Evolutionary conservation across 2,888 invertebrate genomes (phyloP), one percentile per base, ranked within the genome.

Genomic region (Amphipoea lucens): DNA sequence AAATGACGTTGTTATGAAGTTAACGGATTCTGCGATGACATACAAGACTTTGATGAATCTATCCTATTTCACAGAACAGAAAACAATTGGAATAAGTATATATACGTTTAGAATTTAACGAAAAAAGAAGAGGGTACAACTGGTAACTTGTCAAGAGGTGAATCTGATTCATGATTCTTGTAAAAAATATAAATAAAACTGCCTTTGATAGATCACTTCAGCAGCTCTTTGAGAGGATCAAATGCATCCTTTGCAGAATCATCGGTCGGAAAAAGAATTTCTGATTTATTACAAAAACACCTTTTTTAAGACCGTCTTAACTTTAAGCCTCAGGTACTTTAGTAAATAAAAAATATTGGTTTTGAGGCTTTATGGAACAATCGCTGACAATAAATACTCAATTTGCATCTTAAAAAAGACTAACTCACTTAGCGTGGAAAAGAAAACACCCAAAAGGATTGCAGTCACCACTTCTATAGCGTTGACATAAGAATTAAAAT

Each of bases 311-410:
- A 60, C 4, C 9, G 2, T 63, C 42, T 74, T 85, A 51, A 48
- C 40, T 48, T 72, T 45, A 66, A 60, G 71, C 42, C 12, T 74
- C 80, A 69, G 29, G 40, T 65, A 73, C 73, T 60, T 74, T 11
- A 14, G 74, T 70, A 76, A 73, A 82, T 79, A 83, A 87, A 75
- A 82, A 89, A 91, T 89, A 90, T 91, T 90, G 86, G 83, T 82
- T 86, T 79, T 76, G 84, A 89, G 88, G 87, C 84, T 91, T 88
- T 87, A 84, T 77, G 88, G 80, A 71, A 82, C 76, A 88, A 88
- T 77, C 67, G 79, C 79, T 73, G 79, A 84, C 75, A 85, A 57
- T 84, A 80, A 86, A 87, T 73, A 78, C 65, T n/a, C 83, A 87
- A 82, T 89, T 86, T 85, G 78, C 82, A 86, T 85, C 78, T 80